Evolutionary conservation across 1,140 invertebrate species (phyloP).

Genomic region (Megathymus violae): DNA sequence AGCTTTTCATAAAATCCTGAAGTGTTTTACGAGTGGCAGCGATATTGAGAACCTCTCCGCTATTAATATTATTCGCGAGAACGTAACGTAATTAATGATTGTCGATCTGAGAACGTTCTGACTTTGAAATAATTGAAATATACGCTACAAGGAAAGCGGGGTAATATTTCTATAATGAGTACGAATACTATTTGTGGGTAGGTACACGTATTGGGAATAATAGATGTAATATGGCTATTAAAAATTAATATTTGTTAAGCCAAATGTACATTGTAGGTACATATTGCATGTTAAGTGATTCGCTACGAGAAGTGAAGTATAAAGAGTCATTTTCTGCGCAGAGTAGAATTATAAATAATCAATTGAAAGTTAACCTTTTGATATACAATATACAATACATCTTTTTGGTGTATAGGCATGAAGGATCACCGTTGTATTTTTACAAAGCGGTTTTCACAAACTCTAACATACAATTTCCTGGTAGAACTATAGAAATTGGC

Average conservation of each 20-base stretch:
- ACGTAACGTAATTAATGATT: constrained; percentile 25
- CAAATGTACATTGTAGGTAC: not conserved
- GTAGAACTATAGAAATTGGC: no score
- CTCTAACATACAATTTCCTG: no score
- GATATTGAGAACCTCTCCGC: constrained; percentile 33
- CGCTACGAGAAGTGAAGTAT: no score
- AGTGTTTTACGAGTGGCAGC: constrained; percentile 30
- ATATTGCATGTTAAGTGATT: not conserved
- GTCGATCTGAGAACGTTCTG: constrained; percentile 32
- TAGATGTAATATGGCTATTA: constrained; percentile 21
- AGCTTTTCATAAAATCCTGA: constrained; percentile 31
- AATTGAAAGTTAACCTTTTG: no score
- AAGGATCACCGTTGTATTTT: no score
- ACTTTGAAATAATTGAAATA: constrained; percentile 20
- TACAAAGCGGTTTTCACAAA: no score
- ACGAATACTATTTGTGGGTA: constrained; percentile 6
- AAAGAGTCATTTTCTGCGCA: no score
- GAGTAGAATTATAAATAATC: no score
- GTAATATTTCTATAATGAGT: constrained; percentile 31
- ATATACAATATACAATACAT: no score
- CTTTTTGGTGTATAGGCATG: no score
- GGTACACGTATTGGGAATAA: not conserved
- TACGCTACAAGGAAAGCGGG: constrained; percentile 6
- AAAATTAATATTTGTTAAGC: not conserved
- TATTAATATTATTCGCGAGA: constrained; percentile 33